phyloP scores from a whole-genome alignment of 2,113 vertebrate species.

The Caranx melampygus region DNA sequence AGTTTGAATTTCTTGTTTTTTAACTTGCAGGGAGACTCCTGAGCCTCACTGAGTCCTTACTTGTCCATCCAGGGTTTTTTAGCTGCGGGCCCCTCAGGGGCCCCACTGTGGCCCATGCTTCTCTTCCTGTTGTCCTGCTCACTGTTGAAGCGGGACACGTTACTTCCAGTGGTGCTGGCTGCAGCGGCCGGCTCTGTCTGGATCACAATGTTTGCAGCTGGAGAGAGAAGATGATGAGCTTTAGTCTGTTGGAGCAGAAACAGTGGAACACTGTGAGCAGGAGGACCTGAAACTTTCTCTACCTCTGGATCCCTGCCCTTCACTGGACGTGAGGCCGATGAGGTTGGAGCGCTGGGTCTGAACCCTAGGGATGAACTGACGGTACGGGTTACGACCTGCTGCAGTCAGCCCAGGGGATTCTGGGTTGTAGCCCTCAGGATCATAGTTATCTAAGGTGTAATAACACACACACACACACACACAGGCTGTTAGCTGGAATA shows the following conservation, averaged over 20 bases:
- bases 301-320: slow-evolving; percentile 94
- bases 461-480: slow-evolving; percentile 16
- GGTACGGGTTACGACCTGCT: slow-evolving; percentile 91
- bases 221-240: slow-evolving; percentile 9
- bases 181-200: slow-evolving; percentile 90
- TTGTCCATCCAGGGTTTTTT: slow-evolving; percentile 97
- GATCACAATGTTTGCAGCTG: slow-evolving; percentile 96
- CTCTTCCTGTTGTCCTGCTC: slow-evolving; percentile 94
- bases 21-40: background rate
- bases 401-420: slow-evolving; percentile 97
- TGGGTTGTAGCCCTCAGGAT: slow-evolving; percentile 99
- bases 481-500: background rate
- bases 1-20: background rate
- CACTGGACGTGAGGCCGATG: slow-evolving; percentile 95
- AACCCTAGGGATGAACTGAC: slow-evolving; percentile 96
- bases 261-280: background rate
- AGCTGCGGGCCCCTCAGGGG: slow-evolving; percentile 84
- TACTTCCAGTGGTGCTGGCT: slow-evolving; percentile 83
- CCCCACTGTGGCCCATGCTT: slow-evolving; percentile 74
- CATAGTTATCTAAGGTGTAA: slow-evolving; percentile 90
- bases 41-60: slow-evolving; percentile 81
- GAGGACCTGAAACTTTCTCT: slow-evolving; percentile 13
- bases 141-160: slow-evolving; percentile 87
- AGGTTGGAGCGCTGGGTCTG: slow-evolving; percentile 96
- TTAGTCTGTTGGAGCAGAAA: too few species aligned